Evolutionary conservation across 1,140 invertebrate species (phyloP).

Genomic region (Trichonephila inaurata): DNA sequence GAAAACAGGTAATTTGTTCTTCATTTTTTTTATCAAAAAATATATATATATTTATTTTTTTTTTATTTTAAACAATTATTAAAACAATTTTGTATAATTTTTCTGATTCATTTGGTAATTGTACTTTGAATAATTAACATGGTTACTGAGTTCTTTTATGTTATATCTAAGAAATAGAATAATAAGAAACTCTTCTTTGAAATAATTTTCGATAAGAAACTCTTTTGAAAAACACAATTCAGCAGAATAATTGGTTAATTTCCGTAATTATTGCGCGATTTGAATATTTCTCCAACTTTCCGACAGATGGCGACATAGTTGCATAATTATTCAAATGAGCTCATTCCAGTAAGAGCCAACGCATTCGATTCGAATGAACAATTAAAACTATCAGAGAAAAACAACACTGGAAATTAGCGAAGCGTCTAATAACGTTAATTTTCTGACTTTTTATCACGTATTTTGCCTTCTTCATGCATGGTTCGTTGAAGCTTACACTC

Average conservation of each 20-base stretch:
- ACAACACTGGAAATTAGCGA: conserved; percentile 26
- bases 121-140: no score
- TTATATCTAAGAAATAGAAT: no score
- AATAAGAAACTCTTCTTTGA: neutral
- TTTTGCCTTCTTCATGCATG: neutral
- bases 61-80: no score
- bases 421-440: conserved; percentile 61
- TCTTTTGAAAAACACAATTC: neutral
- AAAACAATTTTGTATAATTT: no score
- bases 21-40: no score
- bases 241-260: neutral
- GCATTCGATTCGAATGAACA: conserved; percentile 2
- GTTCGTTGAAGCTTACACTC: neutral
- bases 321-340: conserved; percentile 65
- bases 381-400: conserved; percentile 49
- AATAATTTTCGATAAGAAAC: neutral
- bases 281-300: neutral
- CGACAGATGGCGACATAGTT: conserved; percentile 50
- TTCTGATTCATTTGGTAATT: no score
- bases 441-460: conserved; percentile 20
- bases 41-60: no score
- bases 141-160: no score
- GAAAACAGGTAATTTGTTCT: no score
- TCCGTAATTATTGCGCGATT: neutral
- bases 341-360: neutral